A percentile compares a stretch with the other conserved stretches of the same genome.
phyloP scores from a whole-genome alignment of 2,888 invertebrate genomes.

The Encarsia formosa region DNA sequence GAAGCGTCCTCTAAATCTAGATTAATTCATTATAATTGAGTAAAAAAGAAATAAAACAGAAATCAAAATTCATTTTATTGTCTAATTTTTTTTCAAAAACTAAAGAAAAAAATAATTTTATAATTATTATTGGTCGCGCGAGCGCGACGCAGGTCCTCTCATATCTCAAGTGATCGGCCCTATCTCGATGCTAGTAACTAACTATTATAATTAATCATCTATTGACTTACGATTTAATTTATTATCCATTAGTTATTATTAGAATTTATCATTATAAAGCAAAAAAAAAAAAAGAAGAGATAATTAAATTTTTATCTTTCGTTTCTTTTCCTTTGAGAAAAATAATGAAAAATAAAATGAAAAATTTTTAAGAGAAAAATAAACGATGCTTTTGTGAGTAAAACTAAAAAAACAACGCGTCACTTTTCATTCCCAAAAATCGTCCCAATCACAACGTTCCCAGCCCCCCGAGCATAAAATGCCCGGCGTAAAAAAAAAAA shows the following conservation, averaged over 20 bases:
- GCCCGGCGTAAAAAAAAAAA: constrained; percentile 3
- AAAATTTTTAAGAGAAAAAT: constrained; percentile 47
- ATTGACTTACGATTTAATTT: constrained; percentile 28
- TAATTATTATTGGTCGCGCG: constrained; percentile 23
- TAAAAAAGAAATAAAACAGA: neutral
- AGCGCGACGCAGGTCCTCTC: constrained; percentile 28
- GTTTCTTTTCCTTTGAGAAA: no score
- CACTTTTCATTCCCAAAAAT: constrained; percentile 28
- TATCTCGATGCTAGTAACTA: constrained; percentile 38
- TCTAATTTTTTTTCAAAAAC: constrained; percentile 11
- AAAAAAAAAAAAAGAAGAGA: constrained; percentile 37
- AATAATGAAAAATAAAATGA: constrained; percentile 31
- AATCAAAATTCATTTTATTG: constrained; percentile 23
- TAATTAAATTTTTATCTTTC: no score
- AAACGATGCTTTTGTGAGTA: constrained; percentile 52
- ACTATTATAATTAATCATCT: constrained; percentile 40
- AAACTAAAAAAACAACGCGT: constrained; percentile 34
- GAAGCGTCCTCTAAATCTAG: constrained; percentile 24
- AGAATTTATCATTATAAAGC: constrained; percentile 46
- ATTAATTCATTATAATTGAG: constrained; percentile 17
- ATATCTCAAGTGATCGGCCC: constrained; percentile 31
- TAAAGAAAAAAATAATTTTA: constrained; percentile 30
- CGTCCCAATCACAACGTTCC: neutral
- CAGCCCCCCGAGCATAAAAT: constrained; percentile 1
- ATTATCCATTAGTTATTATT: constrained; percentile 36